Evolutionary conservation across 1,140 invertebrate species (phyloP).

Genomic region (Phortica variegata): DNA sequence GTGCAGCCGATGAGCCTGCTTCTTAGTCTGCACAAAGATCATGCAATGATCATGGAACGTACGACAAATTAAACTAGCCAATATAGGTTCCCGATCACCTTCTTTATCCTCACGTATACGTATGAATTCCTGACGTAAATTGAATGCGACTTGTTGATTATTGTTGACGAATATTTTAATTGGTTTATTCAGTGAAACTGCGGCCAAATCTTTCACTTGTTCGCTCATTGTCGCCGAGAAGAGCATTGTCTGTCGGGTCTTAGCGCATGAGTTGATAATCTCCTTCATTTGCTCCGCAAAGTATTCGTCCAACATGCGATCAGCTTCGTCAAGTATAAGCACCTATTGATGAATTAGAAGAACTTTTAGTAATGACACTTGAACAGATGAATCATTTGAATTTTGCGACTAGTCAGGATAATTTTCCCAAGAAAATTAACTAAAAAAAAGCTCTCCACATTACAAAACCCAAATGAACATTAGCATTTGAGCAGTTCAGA

Average conservation of each 20-base stretch:
- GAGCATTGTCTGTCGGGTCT: slow-evolving; percentile 93
- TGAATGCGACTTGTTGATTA: slow-evolving; percentile 93
- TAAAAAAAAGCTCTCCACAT: not conserved
- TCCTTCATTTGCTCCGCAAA: slow-evolving; percentile 99
- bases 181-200: slow-evolving; percentile 87
- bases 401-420: slow-evolving; percentile 11
- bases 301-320: slow-evolving; percentile 94
- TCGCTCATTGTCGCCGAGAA: slow-evolving; percentile 99
- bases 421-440: slow-evolving; percentile 6
- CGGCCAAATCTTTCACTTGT: slow-evolving; percentile 88
- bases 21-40: slow-evolving; percentile 95
- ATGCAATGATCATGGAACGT: slow-evolving; percentile 93
- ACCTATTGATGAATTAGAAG: slow-evolving; percentile 19
- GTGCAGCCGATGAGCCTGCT: slow-evolving; percentile 88
- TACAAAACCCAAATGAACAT: too few relatives aligned
- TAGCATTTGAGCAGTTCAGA: slow-evolving; percentile 27
- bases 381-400: not conserved
- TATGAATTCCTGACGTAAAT: slow-evolving; percentile 95
- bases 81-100: slow-evolving; percentile 85
- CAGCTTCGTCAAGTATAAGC: slow-evolving; percentile 55
- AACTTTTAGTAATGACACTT: too few relatives aligned
- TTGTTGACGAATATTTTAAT: slow-evolving; percentile 94
- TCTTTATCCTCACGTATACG: slow-evolving; percentile 79
- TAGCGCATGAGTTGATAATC: slow-evolving; percentile 86
- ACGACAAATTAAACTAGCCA: slow-evolving; percentile 86